Evolutionary conservation across 2,797 vertebrate species (phyloP), one percentile per base, ranked within the genome.

Genomic region (Sebastes matsubarae): DNA sequence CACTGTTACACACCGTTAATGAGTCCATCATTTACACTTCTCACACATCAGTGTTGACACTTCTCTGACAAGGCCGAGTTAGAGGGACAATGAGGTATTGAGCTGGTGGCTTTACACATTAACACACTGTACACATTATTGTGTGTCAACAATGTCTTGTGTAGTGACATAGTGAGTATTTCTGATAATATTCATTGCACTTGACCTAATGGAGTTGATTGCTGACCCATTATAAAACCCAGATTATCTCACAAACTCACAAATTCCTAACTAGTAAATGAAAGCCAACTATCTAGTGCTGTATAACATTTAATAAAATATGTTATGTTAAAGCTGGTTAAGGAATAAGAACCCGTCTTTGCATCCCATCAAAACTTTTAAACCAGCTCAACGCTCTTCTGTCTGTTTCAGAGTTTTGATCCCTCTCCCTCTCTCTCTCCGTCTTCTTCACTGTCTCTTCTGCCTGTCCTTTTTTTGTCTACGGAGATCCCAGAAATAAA

Each of bases 31-130:
- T 82, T 87, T 80, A 84, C 86, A 88, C 80, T 80, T 75, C 84
- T 84, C 83, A 72, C 77, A 88, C 78, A 86, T 76, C 68, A 74
- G 67, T 75, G 84, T 89, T 90, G 82, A 76, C 84, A 76, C 75
- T 84, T 65, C 66, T 54, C 72, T 73, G 75, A 87, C 79, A 81
- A 80, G 78, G 81, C 70, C 8, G 29, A 61, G 69, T 4, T 60
- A 75, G 81, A 75, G 67, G 67, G 80, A 77, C 69, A 50, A 68
- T 52, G 70, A 63, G 61, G 65, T 60, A 75, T 16, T 32, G 55
- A 65, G 70, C 73, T 80, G 70, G 22, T 74, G 71, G 77, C 42
- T 80, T 65, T 69, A 72, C 58, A 75, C 69, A 14, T 59, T 20
- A 42, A 46, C 64, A 57, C 42, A 8, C 6, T 25, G 61, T n/a